Evolutionary conservation across 2,888 invertebrate species (phyloP).

Genomic region (Calephelis perditalis): DNA sequence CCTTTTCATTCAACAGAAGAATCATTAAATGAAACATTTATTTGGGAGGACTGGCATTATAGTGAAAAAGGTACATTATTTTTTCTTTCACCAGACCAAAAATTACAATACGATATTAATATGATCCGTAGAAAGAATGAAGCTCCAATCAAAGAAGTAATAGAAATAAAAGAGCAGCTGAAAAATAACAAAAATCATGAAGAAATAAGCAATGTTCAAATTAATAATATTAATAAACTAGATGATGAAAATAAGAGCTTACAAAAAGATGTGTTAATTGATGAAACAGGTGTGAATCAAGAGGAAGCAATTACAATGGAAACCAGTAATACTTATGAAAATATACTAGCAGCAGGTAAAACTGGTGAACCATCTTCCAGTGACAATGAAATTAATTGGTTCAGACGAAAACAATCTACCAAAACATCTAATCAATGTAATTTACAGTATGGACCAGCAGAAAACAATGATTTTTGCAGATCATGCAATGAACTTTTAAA

Average conservation of each 20-base stretch:
- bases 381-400: slow-evolving; percentile 18
- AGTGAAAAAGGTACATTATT: slow-evolving; percentile 30
- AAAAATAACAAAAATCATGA: background rate
- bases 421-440: background rate
- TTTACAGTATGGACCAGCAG: slow-evolving; percentile 22
- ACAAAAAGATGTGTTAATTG: background rate
- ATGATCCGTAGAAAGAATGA: slow-evolving; percentile 7
- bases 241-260: background rate
- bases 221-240: background rate
- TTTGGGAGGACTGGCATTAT: slow-evolving; percentile 25
- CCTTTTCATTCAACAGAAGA: slow-evolving; percentile 15
- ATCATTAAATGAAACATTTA: slow-evolving; percentile 24
- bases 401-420: slow-evolving; percentile 13
- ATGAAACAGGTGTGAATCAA: no score
- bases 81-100: slow-evolving; percentile 31
- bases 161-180: no score
- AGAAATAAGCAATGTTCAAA: background rate
- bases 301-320: no score
- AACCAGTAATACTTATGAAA: no score
- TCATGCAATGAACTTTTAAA: slow-evolving; percentile 27
- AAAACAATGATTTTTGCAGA: slow-evolving; percentile 30
- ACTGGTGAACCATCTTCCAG: no score
- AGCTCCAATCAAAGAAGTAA: background rate
- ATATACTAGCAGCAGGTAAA: no score
- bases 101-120: slow-evolving; percentile 26